Conservation (phyloP, 2,888 invertebrate species). For the Hirtodrosophila cameraria region DNA sequence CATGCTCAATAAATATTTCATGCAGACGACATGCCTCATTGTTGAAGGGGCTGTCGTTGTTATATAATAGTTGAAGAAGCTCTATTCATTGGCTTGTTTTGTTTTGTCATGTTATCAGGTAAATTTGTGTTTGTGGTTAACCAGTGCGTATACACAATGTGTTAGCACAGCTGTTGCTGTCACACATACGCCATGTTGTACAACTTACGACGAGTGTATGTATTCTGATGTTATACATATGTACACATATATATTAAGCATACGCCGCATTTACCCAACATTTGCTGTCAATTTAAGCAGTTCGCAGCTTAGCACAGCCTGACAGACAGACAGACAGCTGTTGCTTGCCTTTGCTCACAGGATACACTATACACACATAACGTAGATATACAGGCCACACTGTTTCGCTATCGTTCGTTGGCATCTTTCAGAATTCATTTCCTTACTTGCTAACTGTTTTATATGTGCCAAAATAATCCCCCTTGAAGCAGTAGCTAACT, state of each 20-base stretch:
- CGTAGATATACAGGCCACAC: too few relatives aligned
- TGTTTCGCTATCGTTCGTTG: constrained; percentile 16
- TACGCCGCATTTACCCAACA: constrained; percentile 17
- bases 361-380: not conserved
- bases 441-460: constrained; percentile 56
- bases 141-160: constrained; percentile 41
- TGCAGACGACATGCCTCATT: constrained; percentile 44
- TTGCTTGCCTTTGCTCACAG: constrained; percentile 15
- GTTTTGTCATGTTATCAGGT: constrained; percentile 22
- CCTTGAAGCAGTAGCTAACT: constrained; percentile 32
- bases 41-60: constrained; percentile 9
- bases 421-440: constrained; percentile 53
- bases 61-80: constrained; percentile 9
- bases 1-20: constrained; percentile 54
- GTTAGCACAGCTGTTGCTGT: constrained; percentile 16
- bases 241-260: constrained; percentile 24
- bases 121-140: constrained; percentile 46
- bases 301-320: constrained; percentile 34
- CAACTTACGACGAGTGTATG: constrained; percentile 11
- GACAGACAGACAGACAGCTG: constrained; percentile 20
- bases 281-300: constrained; percentile 34
- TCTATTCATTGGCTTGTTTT: constrained; percentile 47
- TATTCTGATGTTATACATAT: not conserved
- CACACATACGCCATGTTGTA: constrained; percentile 19
- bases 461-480: constrained; percentile 55